A percentile compares a stretch with the other conserved stretches of the same genome.
These are phyloP conservation scores for Euphydryas editha DNA, from an alignment of 2,888 invertebrate genomes.

Conservation along the genomic window DNA sequence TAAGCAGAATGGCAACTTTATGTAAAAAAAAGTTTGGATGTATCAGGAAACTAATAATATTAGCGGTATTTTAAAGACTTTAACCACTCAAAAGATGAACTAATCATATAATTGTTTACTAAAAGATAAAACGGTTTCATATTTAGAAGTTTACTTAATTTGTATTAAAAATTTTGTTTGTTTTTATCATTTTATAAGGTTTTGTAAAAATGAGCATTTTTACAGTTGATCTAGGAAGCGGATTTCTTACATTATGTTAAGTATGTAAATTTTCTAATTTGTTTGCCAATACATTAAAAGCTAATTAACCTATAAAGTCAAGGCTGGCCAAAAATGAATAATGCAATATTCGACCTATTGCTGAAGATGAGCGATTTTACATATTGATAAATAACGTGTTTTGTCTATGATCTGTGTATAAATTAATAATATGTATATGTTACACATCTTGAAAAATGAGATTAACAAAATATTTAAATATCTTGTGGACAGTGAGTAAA, in stretches of 20 bases:
- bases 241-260: not conserved
- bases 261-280: not conserved
- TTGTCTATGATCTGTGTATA: not conserved
- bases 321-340: slow-evolving; percentile 10
- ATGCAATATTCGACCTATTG: slow-evolving; percentile 15
- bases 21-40: not conserved
- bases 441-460: no score
- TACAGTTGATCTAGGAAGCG: not conserved
- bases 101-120: no score
- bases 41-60: not conserved
- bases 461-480: no score
- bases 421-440: not conserved
- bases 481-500: no score
- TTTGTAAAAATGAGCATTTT: not conserved
- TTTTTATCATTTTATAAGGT: no score
- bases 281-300: slow-evolving; percentile 6
- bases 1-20: not conserved
- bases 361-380: slow-evolving; percentile 2
- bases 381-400: slow-evolving; percentile 1
- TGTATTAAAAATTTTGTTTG: no score
- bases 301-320: slow-evolving; percentile 26
- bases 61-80: no score
- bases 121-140: no score
- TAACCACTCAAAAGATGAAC: no score
- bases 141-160: no score